Percentiles rank a stretch among this genome's conserved stretches.
These are phyloP conservation scores for Columba livia DNA, from an alignment of 2,113 vertebrate species.

Conservation along the genomic window DNA sequence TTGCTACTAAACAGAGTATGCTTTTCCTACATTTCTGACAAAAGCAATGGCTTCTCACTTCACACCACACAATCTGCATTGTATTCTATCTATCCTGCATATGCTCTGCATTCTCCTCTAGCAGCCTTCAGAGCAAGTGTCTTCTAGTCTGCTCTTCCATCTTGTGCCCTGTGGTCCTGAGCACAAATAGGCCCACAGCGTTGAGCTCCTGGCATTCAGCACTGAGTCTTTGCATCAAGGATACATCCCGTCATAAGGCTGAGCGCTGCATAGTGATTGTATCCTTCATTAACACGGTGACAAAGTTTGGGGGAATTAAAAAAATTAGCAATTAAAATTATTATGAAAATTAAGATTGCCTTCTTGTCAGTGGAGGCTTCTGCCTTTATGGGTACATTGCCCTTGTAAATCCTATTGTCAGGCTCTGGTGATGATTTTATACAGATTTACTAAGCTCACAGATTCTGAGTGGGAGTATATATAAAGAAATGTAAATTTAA, in stretches of 20 bases:
- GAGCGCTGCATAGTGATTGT: not conserved
- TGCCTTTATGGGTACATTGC: constrained; percentile 35
- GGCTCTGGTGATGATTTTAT: constrained; percentile 41
- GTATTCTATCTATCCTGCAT: not conserved
- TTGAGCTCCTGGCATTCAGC: not conserved
- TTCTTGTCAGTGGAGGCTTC: constrained; percentile 36
- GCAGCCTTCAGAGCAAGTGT: not conserved
- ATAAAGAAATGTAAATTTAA: constrained; percentile 70
- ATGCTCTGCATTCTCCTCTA: not conserved
- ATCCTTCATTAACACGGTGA: not conserved
- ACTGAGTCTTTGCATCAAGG: not conserved
- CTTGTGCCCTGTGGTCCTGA: not conserved
- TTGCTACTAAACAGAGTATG: not conserved
- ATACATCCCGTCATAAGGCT: not conserved
- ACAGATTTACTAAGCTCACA: constrained; percentile 58
- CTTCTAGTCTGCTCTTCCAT: not conserved
- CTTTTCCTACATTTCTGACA: not conserved
- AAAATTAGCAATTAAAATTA: not conserved
- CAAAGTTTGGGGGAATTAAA: constrained; percentile 4
- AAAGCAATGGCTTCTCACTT: not conserved
- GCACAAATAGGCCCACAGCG: not conserved
- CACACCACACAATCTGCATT: not conserved
- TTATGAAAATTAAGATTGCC: constrained; percentile 29
- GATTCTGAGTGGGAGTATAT: constrained; percentile 63
- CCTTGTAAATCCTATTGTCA: constrained; percentile 63